These are phyloP conservation scores for Cyphomyrus discorhynchus DNA, from an alignment of 2,113 vertebrate species.

Conservation along the genomic window DNA sequence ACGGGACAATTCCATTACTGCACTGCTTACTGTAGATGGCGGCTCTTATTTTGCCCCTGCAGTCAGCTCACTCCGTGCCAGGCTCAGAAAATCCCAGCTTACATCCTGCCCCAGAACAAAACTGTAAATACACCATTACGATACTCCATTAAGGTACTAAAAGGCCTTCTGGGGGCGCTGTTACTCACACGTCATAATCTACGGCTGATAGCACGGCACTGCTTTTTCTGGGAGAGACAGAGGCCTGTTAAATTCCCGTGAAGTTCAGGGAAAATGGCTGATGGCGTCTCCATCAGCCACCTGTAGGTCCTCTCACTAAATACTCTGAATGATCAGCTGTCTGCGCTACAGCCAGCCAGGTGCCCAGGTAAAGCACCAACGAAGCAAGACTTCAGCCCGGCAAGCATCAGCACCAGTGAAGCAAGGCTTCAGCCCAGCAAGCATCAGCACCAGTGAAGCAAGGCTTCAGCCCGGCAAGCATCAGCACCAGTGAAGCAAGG, in stretches of 20 bases:
- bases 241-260: slow-evolving; percentile 17
- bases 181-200: not conserved
- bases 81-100: not conserved
- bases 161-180: not conserved
- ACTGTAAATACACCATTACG: not conserved
- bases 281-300: slow-evolving; percentile 46
- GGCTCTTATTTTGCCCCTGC: not conserved
- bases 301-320: slow-evolving; percentile 25
- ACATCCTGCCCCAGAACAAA: not conserved
- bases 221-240: not conserved
- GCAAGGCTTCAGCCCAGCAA: no score
- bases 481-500: no score
- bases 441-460: no score
- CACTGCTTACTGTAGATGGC: not conserved
- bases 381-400: not conserved
- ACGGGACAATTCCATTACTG: not conserved
- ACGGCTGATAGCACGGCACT: not conserved
- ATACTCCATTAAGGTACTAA: not conserved
- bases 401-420: no score
- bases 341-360: not conserved
- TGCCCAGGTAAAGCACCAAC: not conserved
- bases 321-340: not conserved
- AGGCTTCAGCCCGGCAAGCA: no score
- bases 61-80: not conserved
- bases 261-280: slow-evolving; percentile 30